Evolutionary conservation across 1,140 invertebrate species (phyloP).

Genomic region (Rhagoletis pomonella): DNA sequence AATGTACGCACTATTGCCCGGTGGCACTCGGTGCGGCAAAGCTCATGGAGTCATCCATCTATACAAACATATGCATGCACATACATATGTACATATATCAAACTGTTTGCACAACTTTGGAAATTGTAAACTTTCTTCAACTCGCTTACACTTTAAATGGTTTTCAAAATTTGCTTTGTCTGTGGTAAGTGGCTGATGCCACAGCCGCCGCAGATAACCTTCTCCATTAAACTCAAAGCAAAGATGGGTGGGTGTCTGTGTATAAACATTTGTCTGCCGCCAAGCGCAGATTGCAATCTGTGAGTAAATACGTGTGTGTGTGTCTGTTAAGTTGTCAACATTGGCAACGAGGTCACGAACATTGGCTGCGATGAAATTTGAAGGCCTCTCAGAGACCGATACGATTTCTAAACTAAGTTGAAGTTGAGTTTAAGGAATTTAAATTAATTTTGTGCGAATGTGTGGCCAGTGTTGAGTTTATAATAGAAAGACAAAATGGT

Average conservation of each 20-base stretch:
- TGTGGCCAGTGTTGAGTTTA: no score
- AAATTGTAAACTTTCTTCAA: constrained; percentile 38
- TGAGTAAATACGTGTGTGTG: not conserved
- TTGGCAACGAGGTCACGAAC: not conserved
- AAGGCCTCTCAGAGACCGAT: not conserved
- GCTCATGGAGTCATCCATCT: not conserved
- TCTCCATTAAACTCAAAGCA: constrained; percentile 2
- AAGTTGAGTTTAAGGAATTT: not conserved
- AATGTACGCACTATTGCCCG: not conserved
- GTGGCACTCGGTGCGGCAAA: not conserved
- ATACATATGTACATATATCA: not conserved
- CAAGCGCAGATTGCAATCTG: no score
- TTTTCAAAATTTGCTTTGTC: constrained; percentile 9
- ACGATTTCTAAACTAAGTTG: not conserved
- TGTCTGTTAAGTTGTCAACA: not conserved
- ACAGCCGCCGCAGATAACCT: not conserved
- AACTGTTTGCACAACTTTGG: not conserved
- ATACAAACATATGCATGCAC: not conserved
- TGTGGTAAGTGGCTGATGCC: not conserved
- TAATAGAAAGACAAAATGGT: no score
- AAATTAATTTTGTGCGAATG: no score
- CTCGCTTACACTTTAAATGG: constrained; percentile 45
- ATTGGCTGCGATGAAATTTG: not conserved
- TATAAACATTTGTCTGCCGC: not conserved
- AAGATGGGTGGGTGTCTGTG: not conserved